These are phyloP conservation scores for Phaedon cochleariae DNA, from an alignment of 2,888 invertebrate genomes.

Conservation along the genomic window DNA sequence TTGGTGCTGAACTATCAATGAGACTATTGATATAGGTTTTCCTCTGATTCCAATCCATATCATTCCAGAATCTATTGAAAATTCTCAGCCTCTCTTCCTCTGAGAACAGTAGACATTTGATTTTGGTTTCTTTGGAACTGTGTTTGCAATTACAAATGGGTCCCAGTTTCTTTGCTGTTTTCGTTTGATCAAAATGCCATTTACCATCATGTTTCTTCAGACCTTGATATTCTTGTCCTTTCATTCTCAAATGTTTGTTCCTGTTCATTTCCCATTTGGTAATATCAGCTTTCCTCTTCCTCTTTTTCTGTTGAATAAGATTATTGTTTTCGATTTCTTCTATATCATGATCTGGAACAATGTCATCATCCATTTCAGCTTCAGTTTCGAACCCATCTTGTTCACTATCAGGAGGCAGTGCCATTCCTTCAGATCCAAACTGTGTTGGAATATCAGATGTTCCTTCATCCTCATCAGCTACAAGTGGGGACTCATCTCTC, in stretches of 20 bases:
- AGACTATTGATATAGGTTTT: neutral
- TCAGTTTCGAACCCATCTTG: too few relatives aligned
- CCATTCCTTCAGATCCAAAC: too few relatives aligned
- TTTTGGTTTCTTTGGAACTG: slow-evolving; percentile 3
- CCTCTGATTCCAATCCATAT: neutral
- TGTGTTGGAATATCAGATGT: too few relatives aligned
- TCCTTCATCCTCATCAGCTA: too few relatives aligned
- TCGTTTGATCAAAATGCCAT: neutral
- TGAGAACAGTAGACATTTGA: slow-evolving; percentile 12
- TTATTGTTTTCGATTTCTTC: too few relatives aligned
- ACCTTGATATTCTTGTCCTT: slow-evolving; percentile 10
- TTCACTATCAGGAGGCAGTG: too few relatives aligned
- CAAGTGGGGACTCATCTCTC: too few relatives aligned
- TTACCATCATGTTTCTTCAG: slow-evolving; percentile 9
- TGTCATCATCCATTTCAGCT: too few relatives aligned
- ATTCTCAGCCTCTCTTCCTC: slow-evolving; percentile 9
- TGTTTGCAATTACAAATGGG: slow-evolving; percentile 13
- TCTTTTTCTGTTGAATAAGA: neutral
- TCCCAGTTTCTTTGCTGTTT: neutral
- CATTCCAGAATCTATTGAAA: neutral
- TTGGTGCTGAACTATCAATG: neutral
- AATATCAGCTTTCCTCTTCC: slow-evolving; percentile 6
- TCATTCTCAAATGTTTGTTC: slow-evolving; percentile 11
- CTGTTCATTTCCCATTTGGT: slow-evolving; percentile 1
- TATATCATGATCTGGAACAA: too few relatives aligned